A percentile compares a stretch with the other conserved stretches of the same genome.
Evolutionary conservation across 37 sponge, comb jelly and placozoan genomes (phyloP).

Genomic region (Diacarnus erythraeanus): DNA sequence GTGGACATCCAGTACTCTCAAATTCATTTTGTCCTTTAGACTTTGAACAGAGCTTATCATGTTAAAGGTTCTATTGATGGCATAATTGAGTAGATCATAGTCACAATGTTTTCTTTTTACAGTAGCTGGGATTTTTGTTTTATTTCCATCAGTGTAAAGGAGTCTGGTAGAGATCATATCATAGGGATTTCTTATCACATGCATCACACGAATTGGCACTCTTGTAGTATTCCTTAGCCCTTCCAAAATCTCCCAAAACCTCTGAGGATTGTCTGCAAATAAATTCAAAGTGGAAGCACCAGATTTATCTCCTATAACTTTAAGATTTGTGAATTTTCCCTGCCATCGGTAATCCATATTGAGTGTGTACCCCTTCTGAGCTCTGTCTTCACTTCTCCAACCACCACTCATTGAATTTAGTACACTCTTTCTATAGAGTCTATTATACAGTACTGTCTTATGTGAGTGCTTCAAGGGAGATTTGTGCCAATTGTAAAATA

Average conservation of each 20-base stretch:
- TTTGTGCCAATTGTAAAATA: conserved; percentile 16
- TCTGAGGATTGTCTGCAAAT: background rate
- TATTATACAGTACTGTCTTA: background rate
- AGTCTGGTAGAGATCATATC: conserved; percentile 33
- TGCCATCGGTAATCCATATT: conserved; percentile 12
- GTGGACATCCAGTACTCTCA: conserved; percentile 24
- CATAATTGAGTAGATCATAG: background rate
- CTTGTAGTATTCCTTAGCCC: background rate
- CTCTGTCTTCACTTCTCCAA: conserved; percentile 18
- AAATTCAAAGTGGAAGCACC: background rate
- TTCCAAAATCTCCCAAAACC: background rate
- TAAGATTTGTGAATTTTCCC: conserved; percentile 3
- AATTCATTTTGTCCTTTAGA: background rate
- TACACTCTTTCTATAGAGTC: conserved; percentile 24
- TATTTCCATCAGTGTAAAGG: background rate
- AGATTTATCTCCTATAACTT: conserved; percentile 34
- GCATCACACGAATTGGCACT: conserved; percentile 16
- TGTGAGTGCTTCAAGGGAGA: background rate
- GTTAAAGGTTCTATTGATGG: background rate
- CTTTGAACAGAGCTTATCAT: background rate
- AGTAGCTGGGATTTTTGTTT: background rate
- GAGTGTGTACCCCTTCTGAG: conserved; percentile 22
- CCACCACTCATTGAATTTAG: conserved; percentile 3
- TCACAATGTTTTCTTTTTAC: background rate
- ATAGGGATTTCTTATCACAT: conserved; percentile 38